These are phyloP conservation scores for Hemaris fuciformis DNA, from an alignment of 2,888 invertebrate species.

Conservation along the genomic window DNA sequence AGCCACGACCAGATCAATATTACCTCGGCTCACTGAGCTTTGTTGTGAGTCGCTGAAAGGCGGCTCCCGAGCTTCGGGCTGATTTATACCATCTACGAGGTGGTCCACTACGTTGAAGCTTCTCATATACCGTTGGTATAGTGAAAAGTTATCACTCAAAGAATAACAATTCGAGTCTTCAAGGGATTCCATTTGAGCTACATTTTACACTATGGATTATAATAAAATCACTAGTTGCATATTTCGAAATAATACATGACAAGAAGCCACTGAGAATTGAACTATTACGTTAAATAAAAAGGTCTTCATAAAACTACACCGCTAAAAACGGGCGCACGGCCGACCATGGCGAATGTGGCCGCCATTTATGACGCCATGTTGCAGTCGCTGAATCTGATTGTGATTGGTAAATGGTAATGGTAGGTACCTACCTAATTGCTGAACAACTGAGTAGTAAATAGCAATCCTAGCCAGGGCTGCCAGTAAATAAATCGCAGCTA, in stretches of 20 bases:
- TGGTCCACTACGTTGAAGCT: conserved; percentile 70
- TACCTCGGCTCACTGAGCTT: conserved; percentile 56
- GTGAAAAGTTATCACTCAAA: conserved; percentile 72
- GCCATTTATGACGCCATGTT: background rate
- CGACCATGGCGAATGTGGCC: background rate
- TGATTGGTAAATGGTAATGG: too few relatives aligned
- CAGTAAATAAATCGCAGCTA: too few relatives aligned
- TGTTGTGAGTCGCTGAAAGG: conserved; percentile 45
- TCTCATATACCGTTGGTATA: conserved; percentile 73
- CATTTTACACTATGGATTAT: conserved; percentile 35
- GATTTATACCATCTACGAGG: conserved; percentile 44
- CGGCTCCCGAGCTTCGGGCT: conserved; percentile 37
- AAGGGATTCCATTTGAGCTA: conserved; percentile 73
- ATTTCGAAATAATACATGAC: background rate
- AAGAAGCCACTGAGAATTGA: background rate
- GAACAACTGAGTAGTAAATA: too few relatives aligned
- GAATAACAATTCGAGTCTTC: conserved; percentile 74
- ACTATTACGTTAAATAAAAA: background rate
- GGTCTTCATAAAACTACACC: background rate
- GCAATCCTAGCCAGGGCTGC: too few relatives aligned
- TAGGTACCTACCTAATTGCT: too few relatives aligned
- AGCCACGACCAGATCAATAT: conserved; percentile 60
- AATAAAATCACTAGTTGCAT: background rate
- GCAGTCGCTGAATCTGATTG: too few relatives aligned
- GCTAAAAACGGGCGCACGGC: background rate